Evolutionary conservation across 1,140 invertebrate genomes (phyloP), one percentile per base, ranked within the genome.

Genomic region (Bombus vancouverensis): DNA sequence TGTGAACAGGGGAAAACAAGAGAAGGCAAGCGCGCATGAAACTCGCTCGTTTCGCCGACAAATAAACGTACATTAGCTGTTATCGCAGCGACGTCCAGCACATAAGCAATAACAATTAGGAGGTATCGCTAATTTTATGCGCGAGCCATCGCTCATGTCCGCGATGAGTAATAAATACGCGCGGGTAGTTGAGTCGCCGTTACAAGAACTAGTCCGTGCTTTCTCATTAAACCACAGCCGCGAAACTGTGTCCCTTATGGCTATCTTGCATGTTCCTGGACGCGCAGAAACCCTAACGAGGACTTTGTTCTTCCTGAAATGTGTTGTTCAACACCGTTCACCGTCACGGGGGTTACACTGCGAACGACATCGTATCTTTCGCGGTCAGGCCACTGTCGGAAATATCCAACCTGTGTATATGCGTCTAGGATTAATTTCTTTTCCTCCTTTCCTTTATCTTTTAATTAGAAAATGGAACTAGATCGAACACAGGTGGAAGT

Each of bases 61-160:
- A 81, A 81, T 81, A 85, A 85, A 81, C 84, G 78, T 81, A 70
- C 70, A 74, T 85, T 85, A 85, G 62, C 84, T 79, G 78, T 62
- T 85, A 85, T 85, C 83, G 78, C 78, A 70, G 37, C 71, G 70
- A 74, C 71, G 79, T 81, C 79, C 84, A 79, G 90, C 90, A 47
- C 76, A 91, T 93, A 92, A 92, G 93, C 93, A 93, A 94, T 94
- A 94, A 94, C 93, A 94, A 93, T 93, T 94, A 94, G 92, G 90
- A 89, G 88, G 75, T 93, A 93, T 94, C 92, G 90, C 92, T 94
- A 94, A 93, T 94, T 93, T 94, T 93, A 94, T 93, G 92, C 92
- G 87, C 92, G 89, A 91, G 90, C 91, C 90, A 93, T 92, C 87
- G 78, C 83, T 92, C 89, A 91, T 73, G 88, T 34, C 88, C 68